Base-by-base conservation (phyloP, 2,113 vertebrate genomes). In the Ardeotis arabs region DNA sequence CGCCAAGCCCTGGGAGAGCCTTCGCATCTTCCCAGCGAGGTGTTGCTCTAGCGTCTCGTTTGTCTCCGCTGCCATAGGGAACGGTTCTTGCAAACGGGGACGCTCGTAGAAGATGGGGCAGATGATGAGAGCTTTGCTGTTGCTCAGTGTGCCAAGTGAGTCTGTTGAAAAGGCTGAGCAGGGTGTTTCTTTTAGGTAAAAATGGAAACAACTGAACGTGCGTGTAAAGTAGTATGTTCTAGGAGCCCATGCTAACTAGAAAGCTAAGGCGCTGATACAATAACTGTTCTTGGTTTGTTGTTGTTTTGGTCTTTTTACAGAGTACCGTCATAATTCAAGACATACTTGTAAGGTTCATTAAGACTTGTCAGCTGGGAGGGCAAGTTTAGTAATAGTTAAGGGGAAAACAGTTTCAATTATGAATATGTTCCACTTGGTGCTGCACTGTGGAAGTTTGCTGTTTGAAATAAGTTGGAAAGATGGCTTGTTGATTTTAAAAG, bases 61-160 rank as follows among this genome's bases (percentile, higher is more conserved):
- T 66, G n/a, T 14, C 12, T 35, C 12, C 1, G 1, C 19, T 23
- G 77, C 44, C 15, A 0, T 9, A 0, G 2, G 29, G 52, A 67
- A 3, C 14, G 3, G 6, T 23, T 55, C 6, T 3, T 33, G 27
- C 12, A 7, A 2, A 4, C 2, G 11, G 5, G n/a, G 9, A 0
- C 24, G 64, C 14, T 20, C 6, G 21, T 21, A 5, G 37, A 9
- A 75, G 28, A 4, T 20, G 44, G 33, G 22, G 23, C 12, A 25
- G 23, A 0, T 20, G 28, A 6, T 5, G 59, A 1, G 22, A 24
- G 7, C 14, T 49, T 21, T 7, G 5, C 1, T 1, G 52, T 41
- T 27, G 41, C 39, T 12, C 37, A 5, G 2, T 6, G 7, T 52
- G 27, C 15, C 9, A 1, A 17, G 37, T 7, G 39, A 16, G 9